Percentiles rank a stretch among this genome's conserved stretches.
phyloP scores from a whole-genome alignment of 2,888 invertebrate genomes.

The Artemia sinica region DNA sequence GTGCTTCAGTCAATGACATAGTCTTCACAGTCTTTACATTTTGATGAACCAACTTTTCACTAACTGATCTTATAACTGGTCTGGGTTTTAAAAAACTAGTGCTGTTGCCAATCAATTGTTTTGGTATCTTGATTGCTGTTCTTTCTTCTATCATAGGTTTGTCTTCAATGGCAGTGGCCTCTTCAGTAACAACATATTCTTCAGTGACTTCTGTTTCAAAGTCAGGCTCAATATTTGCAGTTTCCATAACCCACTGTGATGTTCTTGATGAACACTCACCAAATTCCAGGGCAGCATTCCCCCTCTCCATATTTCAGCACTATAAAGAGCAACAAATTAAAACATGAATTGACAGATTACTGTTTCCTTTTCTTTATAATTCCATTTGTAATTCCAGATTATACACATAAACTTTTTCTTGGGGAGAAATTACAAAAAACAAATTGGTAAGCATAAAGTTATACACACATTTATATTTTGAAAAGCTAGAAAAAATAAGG shows the following conservation, averaged over 20 bases:
- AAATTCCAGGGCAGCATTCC: not conserved
- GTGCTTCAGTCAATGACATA: constrained; percentile 45
- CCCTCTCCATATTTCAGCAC: not conserved
- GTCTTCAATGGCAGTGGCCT: not conserved
- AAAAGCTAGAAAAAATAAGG: too few species aligned
- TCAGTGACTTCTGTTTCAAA: constrained; percentile 10
- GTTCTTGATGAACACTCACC: constrained; percentile 12
- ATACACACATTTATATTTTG: too few species aligned
- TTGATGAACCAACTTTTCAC: constrained; percentile 24
- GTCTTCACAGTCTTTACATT: constrained; percentile 37
- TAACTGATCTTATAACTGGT: not conserved
- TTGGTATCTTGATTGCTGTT: constrained; percentile 1
- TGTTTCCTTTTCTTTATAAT: too few species aligned
- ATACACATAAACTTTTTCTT: too few species aligned
- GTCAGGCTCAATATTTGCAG: not conserved
- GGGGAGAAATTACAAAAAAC: too few species aligned
- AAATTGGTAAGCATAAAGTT: too few species aligned
- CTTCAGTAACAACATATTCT: constrained; percentile 12
- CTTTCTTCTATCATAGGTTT: not conserved
- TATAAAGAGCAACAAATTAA: too few species aligned
- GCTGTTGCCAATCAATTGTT: not conserved
- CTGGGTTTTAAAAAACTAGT: not conserved
- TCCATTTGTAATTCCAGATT: too few species aligned
- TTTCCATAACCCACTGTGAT: constrained; percentile 8
- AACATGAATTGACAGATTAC: too few species aligned